Conservation (phyloP, 2,888 invertebrate species). For the Eulithis testata region DNA sequence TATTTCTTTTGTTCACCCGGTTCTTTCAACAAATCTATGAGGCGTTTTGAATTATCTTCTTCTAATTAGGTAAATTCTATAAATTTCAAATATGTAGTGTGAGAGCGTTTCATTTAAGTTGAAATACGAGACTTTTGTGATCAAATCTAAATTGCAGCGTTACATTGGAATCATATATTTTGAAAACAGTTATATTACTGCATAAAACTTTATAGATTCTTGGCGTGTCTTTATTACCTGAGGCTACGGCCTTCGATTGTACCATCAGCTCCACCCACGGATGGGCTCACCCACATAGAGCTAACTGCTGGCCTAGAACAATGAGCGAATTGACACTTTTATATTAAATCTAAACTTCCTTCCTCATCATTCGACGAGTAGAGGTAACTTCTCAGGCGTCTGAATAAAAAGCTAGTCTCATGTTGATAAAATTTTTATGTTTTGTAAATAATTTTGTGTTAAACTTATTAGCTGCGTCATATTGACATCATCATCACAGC, state of each 20-base stretch:
- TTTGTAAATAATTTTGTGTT: too few relatives aligned
- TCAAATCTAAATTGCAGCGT: not conserved
- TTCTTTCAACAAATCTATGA: too few relatives aligned
- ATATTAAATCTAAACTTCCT: conserved; percentile 20
- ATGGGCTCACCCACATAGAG: conserved; percentile 62
- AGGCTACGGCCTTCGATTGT: conserved; percentile 57
- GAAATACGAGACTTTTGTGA: too few relatives aligned
- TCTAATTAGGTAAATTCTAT: too few relatives aligned
- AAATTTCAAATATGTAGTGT: too few relatives aligned
- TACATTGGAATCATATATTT: not conserved
- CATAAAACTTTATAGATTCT: conserved; percentile 25
- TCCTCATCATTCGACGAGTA: not conserved
- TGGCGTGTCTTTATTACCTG: conserved; percentile 37
- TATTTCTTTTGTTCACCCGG: too few relatives aligned
- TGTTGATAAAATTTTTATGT: too few relatives aligned
- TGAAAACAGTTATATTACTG: not conserved
- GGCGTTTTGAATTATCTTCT: too few relatives aligned
- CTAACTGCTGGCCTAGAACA: conserved; percentile 49
- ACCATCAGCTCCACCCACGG: conserved; percentile 59
- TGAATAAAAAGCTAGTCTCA: too few relatives aligned
- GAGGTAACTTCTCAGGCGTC: not conserved
- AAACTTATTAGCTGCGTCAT: too few relatives aligned
- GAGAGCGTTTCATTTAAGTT: too few relatives aligned
- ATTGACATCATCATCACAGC: too few relatives aligned
- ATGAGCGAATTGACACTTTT: conserved; percentile 46